Evolutionary conservation across 2,113 vertebrate genomes (phyloP).

Genomic region (Seriola quinqueradiata): DNA sequence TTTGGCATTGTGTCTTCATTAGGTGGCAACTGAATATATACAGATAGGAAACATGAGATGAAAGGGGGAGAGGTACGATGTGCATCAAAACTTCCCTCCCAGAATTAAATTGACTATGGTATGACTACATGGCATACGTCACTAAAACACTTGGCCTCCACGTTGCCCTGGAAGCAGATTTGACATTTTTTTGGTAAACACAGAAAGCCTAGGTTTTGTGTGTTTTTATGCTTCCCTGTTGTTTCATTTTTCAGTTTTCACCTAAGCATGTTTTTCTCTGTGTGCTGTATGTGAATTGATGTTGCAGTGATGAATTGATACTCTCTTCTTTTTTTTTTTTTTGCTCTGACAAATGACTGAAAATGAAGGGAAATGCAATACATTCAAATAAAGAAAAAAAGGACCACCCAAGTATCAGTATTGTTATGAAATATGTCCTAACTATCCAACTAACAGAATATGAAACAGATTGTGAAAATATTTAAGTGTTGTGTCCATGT

Average conservation of each 20-base stretch:
- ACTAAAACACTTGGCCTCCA: not conserved
- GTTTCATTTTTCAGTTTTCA: not conserved
- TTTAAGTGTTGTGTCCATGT: too few species aligned
- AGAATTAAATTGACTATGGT: not conserved
- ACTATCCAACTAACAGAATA: not conserved
- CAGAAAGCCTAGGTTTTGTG: too few species aligned
- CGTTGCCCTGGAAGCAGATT: too few species aligned
- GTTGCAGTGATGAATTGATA: too few species aligned
- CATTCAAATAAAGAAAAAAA: too few species aligned
- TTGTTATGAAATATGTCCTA: too few species aligned
- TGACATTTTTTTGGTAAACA: not conserved
- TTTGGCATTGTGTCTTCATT: not conserved
- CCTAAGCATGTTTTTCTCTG: not conserved
- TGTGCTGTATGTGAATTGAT: not conserved
- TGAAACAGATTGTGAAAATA: not conserved
- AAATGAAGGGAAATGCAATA: not conserved
- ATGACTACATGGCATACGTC: not conserved
- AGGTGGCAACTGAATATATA: not conserved
- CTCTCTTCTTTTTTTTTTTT: too few species aligned
- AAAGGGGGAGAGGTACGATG: not conserved
- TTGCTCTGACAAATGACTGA: not conserved
- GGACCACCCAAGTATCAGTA: too few species aligned
- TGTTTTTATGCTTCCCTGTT: not conserved
- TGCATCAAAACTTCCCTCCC: not conserved
- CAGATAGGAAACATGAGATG: not conserved